These are phyloP conservation scores for Urocolius indicus DNA, from an alignment of 2,113 vertebrate genomes.

Conservation along the genomic window DNA sequence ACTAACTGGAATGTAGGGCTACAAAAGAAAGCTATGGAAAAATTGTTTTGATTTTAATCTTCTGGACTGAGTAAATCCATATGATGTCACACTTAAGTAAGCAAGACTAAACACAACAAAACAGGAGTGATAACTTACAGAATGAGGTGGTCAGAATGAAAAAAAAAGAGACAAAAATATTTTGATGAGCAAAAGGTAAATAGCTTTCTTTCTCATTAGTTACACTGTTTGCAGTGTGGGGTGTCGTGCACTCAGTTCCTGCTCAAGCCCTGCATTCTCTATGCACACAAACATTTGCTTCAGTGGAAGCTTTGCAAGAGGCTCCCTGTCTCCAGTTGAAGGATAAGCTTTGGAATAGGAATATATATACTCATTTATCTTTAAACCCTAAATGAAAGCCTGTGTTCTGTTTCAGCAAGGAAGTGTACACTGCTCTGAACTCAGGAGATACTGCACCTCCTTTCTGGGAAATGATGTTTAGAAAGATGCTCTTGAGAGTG, in stretches of 20 bases:
- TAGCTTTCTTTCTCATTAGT: background rate
- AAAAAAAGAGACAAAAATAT: background rate
- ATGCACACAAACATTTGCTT: background rate
- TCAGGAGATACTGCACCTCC: background rate
- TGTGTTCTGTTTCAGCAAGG: background rate
- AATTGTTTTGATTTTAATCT: background rate
- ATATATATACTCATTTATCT: background rate
- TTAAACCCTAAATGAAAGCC: background rate
- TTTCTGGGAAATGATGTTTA: constrained; percentile 18
- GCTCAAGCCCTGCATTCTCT: background rate
- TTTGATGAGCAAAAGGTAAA: background rate
- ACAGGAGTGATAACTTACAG: background rate
- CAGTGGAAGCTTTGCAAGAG: background rate
- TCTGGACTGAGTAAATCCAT: background rate
- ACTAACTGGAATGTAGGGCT: background rate
- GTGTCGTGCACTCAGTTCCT: background rate
- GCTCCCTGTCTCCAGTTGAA: background rate
- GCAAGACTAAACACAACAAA: background rate
- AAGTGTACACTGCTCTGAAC: background rate
- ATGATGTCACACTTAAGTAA: background rate
- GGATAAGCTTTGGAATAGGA: background rate
- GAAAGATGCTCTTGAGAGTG: background rate
- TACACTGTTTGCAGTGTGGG: background rate
- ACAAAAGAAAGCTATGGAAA: background rate
- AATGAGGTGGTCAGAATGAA: background rate